These are phyloP conservation scores for Nasalis larvatus DNA, from an alignment of 2,113 vertebrate species.

Conservation along the genomic window DNA sequence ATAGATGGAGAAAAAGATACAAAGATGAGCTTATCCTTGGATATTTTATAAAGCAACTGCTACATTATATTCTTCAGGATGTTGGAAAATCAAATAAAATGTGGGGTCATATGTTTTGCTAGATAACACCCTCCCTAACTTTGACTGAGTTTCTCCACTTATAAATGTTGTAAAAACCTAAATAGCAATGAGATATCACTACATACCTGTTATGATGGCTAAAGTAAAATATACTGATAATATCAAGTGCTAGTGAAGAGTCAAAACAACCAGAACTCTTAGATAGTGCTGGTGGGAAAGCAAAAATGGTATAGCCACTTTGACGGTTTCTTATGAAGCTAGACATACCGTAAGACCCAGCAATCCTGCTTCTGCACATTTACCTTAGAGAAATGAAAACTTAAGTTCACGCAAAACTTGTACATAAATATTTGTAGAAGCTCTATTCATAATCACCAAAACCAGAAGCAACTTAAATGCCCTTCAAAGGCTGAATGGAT, in stretches of 20 bases:
- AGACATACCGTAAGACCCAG: neutral
- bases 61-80: neutral
- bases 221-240: neutral
- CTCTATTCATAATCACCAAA: neutral
- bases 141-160: neutral
- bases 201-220: neutral
- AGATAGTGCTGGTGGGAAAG: neutral
- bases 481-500: neutral
- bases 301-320: neutral
- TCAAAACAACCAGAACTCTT: neutral
- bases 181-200: neutral
- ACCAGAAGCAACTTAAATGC: neutral
- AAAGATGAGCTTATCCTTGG: neutral
- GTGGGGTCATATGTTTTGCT: neutral
- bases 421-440: neutral
- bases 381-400: neutral
- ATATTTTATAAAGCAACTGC: neutral
- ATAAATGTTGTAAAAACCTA: neutral
- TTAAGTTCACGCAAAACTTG: neutral
- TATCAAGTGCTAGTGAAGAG: neutral
- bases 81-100: neutral
- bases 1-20: neutral
- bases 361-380: neutral
- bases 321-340: neutral
- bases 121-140: neutral